Evolutionary conservation across 2,888 invertebrate species (phyloP).

Genomic region (Boloria selene): DNA sequence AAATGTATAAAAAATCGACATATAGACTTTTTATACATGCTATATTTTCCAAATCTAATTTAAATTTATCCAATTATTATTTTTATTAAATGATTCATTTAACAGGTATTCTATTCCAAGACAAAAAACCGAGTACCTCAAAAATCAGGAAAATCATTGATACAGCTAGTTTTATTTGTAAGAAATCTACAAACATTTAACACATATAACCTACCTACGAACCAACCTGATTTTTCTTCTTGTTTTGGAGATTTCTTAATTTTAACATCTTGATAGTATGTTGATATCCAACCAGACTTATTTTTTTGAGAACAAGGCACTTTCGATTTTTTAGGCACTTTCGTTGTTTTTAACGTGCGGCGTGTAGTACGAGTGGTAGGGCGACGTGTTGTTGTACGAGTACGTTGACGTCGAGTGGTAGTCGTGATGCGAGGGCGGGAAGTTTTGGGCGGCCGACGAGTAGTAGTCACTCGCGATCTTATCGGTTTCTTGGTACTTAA

Average conservation of each 20-base stretch:
- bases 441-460: slow-evolving; percentile 47
- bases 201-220: slow-evolving; percentile 58
- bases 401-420: slow-evolving; percentile 39
- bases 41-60: no score
- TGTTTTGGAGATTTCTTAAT: slow-evolving; percentile 55
- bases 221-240: slow-evolving; percentile 70
- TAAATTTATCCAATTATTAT: no score
- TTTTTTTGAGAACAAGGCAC: slow-evolving; percentile 60
- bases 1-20: no score
- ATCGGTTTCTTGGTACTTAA: slow-evolving; percentile 46
- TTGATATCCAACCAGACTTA: slow-evolving; percentile 59
- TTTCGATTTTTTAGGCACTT: slow-evolving; percentile 53
- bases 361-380: slow-evolving; percentile 42
- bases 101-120: no score
- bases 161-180: no score
- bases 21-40: no score
- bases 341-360: slow-evolving; percentile 55
- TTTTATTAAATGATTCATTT: no score
- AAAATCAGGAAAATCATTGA: no score
- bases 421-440: slow-evolving; percentile 45
- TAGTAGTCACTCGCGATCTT: slow-evolving; percentile 28
- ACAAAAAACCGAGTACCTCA: no score
- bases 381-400: slow-evolving; percentile 43
- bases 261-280: slow-evolving; percentile 61
- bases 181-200: no score